phyloP scores from a whole-genome alignment of 2,113 vertebrate species.

The Phyllostomus hastatus region DNA sequence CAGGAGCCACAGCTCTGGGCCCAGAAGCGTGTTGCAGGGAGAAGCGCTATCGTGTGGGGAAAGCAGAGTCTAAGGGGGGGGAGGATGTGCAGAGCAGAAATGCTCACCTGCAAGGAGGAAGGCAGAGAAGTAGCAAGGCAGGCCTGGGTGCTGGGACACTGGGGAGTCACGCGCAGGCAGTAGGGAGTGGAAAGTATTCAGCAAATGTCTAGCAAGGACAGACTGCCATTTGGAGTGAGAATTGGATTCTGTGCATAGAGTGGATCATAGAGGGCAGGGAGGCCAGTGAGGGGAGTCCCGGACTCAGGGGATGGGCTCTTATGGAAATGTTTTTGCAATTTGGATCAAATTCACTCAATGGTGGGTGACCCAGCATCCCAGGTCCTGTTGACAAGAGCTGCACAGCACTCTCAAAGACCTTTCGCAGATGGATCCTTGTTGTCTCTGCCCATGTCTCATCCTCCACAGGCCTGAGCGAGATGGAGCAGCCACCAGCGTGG shows the following conservation, averaged over 20 bases:
- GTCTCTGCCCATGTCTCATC: not conserved
- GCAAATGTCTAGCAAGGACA: not conserved
- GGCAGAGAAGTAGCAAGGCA: not conserved
- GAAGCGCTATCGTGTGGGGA: not conserved
- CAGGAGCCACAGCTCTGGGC: not conserved
- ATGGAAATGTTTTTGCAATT: not conserved
- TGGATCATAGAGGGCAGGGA: not conserved
- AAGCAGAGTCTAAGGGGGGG: not conserved
- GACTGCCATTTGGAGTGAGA: not conserved
- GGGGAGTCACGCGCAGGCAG: not conserved
- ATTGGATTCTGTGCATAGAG: no score
- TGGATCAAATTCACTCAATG: not conserved
- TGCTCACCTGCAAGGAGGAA: not conserved
- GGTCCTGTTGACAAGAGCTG: not conserved
- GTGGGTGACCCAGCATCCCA: not conserved
- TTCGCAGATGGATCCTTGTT: not conserved
- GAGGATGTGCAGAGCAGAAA: not conserved
- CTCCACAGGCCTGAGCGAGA: conserved; percentile 48
- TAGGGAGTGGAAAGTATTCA: not conserved
- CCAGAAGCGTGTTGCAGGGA: not conserved
- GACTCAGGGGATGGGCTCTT: not conserved
- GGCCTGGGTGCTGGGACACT: not conserved
- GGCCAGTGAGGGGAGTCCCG: not conserved
- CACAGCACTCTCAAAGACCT: not conserved
- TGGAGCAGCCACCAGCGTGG: conserved; percentile 51